These are phyloP conservation scores for Rotaria magnacalcarata DNA, from an alignment of 2,888 invertebrate species.

Conservation along the genomic window DNA sequence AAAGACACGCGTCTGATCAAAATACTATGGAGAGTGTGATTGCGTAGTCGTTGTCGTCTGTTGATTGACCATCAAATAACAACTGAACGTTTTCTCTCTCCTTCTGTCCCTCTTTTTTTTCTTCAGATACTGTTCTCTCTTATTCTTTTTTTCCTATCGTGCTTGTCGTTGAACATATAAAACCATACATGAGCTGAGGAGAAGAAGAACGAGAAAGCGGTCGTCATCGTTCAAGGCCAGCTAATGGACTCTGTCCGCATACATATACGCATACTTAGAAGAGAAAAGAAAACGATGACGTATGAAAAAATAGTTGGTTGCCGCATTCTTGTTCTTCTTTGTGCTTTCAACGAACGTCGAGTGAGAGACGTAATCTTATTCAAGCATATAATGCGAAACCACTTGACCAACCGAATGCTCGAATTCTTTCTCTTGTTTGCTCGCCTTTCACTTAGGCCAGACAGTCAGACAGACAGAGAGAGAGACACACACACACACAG, in stretches of 20 bases:
- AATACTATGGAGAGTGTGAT: neutral
- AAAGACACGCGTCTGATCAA: neutral
- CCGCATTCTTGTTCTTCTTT: neutral
- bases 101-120: neutral
- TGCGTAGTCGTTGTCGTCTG: conserved; percentile 16
- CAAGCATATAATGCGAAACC: neutral
- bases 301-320: neutral
- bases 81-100: neutral
- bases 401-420: conserved; percentile 19
- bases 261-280: neutral
- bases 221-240: conserved; percentile 24
- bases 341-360: neutral
- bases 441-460: neutral
- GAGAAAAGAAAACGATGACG: neutral
- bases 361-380: conserved; percentile 10
- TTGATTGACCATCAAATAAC: conserved; percentile 14
- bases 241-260: conserved; percentile 22
- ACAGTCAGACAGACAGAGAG: neutral
- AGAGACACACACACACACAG: neutral
- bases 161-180: conserved; percentile 29
- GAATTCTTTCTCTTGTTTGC: neutral
- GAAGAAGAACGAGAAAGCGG: conserved; percentile 6
- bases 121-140: neutral
- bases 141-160: neutral
- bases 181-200: neutral